Evolutionary conservation across 2,113 vertebrate genomes (phyloP).

Genomic region (Phocoena sinus): DNA sequence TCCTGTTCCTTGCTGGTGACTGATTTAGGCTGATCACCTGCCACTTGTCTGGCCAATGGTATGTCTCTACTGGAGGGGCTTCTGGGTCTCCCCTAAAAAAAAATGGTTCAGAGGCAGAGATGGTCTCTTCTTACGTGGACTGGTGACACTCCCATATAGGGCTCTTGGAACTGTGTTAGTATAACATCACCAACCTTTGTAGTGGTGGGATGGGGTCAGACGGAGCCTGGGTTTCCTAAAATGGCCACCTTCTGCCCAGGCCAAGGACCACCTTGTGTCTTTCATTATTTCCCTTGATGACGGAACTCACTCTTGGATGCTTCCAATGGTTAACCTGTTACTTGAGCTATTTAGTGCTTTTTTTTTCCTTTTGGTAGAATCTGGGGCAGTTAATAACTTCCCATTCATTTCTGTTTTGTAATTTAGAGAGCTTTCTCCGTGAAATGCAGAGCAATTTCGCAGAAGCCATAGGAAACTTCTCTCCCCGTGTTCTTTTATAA

Average conservation of each 20-base stretch:
- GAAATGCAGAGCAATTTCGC: constrained; percentile 37
- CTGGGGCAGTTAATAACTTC: constrained; percentile 33
- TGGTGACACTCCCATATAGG: background rate
- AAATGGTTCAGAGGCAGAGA: background rate
- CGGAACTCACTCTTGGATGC: background rate
- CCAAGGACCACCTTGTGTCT: background rate
- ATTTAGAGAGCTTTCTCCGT: constrained; percentile 21
- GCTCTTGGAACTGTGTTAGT: background rate
- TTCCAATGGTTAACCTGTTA: background rate
- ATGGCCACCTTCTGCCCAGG: background rate
- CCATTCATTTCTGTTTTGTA: constrained; percentile 32
- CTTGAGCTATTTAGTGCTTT: background rate
- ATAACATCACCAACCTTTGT: background rate
- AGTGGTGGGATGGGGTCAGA: background rate
- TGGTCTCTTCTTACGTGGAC: background rate
- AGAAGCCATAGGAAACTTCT: constrained; percentile 35
- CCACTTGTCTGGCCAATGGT: background rate
- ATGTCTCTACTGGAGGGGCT: background rate
- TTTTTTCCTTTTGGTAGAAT: background rate
- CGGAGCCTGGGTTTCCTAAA: background rate
- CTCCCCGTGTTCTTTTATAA: background rate
- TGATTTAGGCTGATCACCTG: background rate
- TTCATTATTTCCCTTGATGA: background rate
- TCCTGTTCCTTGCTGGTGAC: background rate
- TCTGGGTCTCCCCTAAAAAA: background rate